Evolutionary conservation across 1,140 invertebrate genomes (phyloP).

Genomic region (Microplitis demolitor): DNA sequence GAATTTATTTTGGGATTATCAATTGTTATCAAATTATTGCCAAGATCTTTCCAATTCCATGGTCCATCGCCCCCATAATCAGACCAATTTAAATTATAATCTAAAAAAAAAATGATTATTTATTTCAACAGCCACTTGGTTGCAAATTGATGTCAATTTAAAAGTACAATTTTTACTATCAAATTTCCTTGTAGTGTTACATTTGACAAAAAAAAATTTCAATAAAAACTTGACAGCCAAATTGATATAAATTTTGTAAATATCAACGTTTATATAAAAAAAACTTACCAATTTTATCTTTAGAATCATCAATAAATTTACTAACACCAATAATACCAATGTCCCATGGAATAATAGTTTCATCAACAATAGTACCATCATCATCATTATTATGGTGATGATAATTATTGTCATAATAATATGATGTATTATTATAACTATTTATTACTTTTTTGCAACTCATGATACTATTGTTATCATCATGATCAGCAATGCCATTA

Average conservation of each 20-base stretch:
- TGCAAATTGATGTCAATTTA: no score
- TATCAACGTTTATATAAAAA: no score
- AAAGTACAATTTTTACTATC: no score
- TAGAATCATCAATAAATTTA: slow-evolving; percentile 44
- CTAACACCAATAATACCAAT: slow-evolving; percentile 51
- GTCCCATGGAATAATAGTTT: slow-evolving; percentile 53
- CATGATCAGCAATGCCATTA: no score
- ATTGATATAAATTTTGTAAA: background rate
- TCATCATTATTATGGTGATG: no score
- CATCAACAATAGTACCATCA: slow-evolving; percentile 47
- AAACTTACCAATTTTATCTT: slow-evolving; percentile 21
- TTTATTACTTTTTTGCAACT: no score
- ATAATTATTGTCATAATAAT: no score
- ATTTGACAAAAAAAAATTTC: no score
- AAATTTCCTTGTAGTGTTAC: no score
- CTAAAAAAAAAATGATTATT: slow-evolving; percentile 33
- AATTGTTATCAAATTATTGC: slow-evolving; percentile 42
- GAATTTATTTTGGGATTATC: slow-evolving; percentile 40
- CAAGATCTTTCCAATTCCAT: slow-evolving; percentile 53
- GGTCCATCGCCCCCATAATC: slow-evolving; percentile 49
- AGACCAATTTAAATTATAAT: slow-evolving; percentile 50
- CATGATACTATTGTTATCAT: no score
- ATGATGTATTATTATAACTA: no score
- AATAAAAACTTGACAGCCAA: no score
- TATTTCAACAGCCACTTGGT: background rate